Base-by-base conservation (phyloP, 2,888 invertebrate genomes). In the Tipula lateralis region DNA sequence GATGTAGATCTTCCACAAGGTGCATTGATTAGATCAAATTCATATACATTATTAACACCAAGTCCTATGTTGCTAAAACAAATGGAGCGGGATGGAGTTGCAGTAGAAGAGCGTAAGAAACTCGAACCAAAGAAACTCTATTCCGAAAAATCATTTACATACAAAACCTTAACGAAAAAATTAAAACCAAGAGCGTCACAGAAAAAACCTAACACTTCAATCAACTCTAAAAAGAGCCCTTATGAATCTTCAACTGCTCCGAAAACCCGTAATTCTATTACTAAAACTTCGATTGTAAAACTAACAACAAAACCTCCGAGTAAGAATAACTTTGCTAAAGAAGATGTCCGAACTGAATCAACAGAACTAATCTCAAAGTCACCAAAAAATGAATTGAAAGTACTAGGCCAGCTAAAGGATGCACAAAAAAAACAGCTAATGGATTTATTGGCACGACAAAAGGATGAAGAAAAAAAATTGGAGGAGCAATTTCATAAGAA, bases 1-100 rank as follows among this genome's bases (percentile, higher is more conserved):
- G 82, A 85, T n/a, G 90, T 9, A 90, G 91, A 88, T 90, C 91
- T 88, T 89, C 91, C 87, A 88, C 89, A 91, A 4, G 89, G 90
- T 86, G 7, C 66, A 9, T 89, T 95, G 85, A 91, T 94, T 12
- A 91, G 96, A 84, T 95, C 95, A 87, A 93, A 94, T 86, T 96
- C 96, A 0, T 96, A 96, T 87, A 94, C 95, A 0, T 89, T 96
- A 83, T 93, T 96, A 0, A 91, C 92, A 29, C 96, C 96, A 0
- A 95, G 96, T 87, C 95, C 95, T 0, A 50, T 44, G 44, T 16
- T 84, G n/a, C 7, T 87, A 90, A 94, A 85, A 81, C 85, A 85
- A 16, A 84, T 85, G 84, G 84, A 85, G 66, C 13, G 66, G 7
- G 50, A 84, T 34, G 85, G 85, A 1, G 50, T 84, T 36, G 1